Base-by-base conservation (phyloP, 2,113 vertebrate genomes). In the Atrichornis clamosus region DNA sequence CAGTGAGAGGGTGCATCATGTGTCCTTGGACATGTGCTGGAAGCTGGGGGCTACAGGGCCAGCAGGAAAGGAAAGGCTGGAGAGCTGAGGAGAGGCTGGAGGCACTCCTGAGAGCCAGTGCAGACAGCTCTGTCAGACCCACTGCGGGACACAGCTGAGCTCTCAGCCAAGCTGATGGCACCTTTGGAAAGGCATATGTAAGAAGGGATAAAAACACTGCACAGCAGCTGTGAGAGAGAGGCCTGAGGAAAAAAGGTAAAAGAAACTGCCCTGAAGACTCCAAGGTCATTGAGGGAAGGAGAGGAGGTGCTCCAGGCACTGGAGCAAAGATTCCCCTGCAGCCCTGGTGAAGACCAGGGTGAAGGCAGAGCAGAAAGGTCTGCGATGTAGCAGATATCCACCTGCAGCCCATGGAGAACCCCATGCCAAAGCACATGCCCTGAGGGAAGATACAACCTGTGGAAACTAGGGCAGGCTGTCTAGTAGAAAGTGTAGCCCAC, bases 171-270 rank as follows among this genome's bases (percentile, higher is more conserved):
- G 46, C 16, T 60, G 30, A 46, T 37, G 33, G 22, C 11, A 47
- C 13, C 17, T 42, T 30, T 56, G 60, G 64, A 27, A 83, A 75
- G 56, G 28, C 2, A 5, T 37, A 16, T 56, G 42, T 42, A 15
- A 26, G 37, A 41, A 73, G 50, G 17, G 2, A 23, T 60, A 26
- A 72, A 83, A 91, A 15, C 49, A 37, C 2, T 35, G 35, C 22
- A 60, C 27, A 23, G 27, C 10, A 55, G 46, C 15, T 52, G 10
- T 46, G 50, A 28, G 27, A 60, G 9, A 41, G 9, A 14, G n/a
- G n/a, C n/a, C n/a, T n/a, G n/a, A n/a, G n/a, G n/a, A 50, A 35
- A 82, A 28, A 22, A 1, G 0, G 1, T 13, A 16, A 53, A 4
- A 58, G 7, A 44, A n/a, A 37, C 19, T 44, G 8, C 4, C 1